Evolutionary conservation across 2,113 vertebrate genomes (phyloP), one percentile per base, ranked within the genome.

Genomic region (Spheniscus mendiculus): DNA sequence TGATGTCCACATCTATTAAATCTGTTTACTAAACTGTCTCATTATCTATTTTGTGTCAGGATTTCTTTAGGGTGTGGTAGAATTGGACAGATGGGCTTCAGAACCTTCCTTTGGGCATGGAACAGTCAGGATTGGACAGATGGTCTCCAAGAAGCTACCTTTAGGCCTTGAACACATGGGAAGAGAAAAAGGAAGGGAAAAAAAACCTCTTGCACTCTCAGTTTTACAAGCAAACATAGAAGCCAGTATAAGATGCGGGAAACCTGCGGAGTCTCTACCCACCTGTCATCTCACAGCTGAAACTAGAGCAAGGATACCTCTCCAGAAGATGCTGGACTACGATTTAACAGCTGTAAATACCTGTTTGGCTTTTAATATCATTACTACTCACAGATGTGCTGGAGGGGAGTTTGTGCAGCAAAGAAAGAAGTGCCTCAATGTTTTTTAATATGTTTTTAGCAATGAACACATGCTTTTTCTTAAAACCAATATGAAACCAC

Each of bases 51-150:
- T 98, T 95, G 91, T 98, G 97, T 98, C 89, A 94, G 95, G 92
- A 97, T 98, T 98, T 98, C 98, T 98, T 97, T 95, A 97, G 98
- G 98, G 96, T 87, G 98, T 97, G 98, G 97, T 97, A 76, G 78
- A 98, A 91, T 96, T 78, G 78, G 98, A 98, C 98, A 98, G 98
- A 98, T 98, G 98, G 98, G 97, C 88, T 97, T 94, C 97, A 96
- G 67, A 97, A 97, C 94, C 88, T 98, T 97, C 98, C 98, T 98
- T 93, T 63, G 66, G 98, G 98, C 97, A 32, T 36, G 79, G 89
- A 79, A 69, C 73, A 96, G 88, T 95, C 79, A 94, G 76, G 59
- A 66, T 87, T 74, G 95, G 98, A 97, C 98, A 98, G 98, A 98
- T 98, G 98, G 98, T 94, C 91, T 97, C 96, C 93, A 93, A 96